phyloP scores from a whole-genome alignment of 2,888 invertebrate genomes.

The Caradrina kadenii region DNA sequence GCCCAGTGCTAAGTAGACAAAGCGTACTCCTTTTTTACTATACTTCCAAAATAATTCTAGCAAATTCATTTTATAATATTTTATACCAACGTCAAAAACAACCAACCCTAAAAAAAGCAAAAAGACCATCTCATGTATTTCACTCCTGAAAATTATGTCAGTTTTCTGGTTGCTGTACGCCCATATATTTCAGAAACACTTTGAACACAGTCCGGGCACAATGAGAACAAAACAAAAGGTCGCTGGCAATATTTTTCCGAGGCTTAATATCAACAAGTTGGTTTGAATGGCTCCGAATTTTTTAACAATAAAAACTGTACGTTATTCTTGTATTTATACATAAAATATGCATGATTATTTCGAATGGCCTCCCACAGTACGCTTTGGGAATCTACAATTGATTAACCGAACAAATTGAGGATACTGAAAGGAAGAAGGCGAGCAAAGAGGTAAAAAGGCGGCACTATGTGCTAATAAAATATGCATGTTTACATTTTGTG shows the following conservation, averaged over 20 bases:
- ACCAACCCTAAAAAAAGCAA: slow-evolving; percentile 1
- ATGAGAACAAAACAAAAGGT: slow-evolving; percentile 62
- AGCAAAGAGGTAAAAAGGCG: not conserved
- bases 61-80: not conserved
- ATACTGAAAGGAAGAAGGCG: not conserved
- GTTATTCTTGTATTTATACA: slow-evolving; percentile 1
- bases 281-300: slow-evolving; percentile 44
- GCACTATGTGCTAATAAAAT: slow-evolving; percentile 18
- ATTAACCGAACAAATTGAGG: slow-evolving; percentile 24
- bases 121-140: slow-evolving; percentile 23
- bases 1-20: no score
- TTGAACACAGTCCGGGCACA: slow-evolving; percentile 48
- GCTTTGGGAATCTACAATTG: not conserved
- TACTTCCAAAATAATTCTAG: not conserved
- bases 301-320: slow-evolving; percentile 41
- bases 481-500: slow-evolving; percentile 18
- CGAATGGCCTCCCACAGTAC: not conserved
- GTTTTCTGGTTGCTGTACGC: slow-evolving; percentile 37
- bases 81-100: slow-evolving; percentile 19
- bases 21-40: not conserved
- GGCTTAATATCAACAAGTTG: slow-evolving; percentile 64
- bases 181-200: slow-evolving; percentile 53
- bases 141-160: slow-evolving; percentile 37
- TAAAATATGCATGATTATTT: slow-evolving; percentile 25
- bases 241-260: slow-evolving; percentile 50